These are phyloP conservation scores for Melolontha melolontha DNA, from an alignment of 2,888 invertebrate genomes.

Conservation along the genomic window DNA sequence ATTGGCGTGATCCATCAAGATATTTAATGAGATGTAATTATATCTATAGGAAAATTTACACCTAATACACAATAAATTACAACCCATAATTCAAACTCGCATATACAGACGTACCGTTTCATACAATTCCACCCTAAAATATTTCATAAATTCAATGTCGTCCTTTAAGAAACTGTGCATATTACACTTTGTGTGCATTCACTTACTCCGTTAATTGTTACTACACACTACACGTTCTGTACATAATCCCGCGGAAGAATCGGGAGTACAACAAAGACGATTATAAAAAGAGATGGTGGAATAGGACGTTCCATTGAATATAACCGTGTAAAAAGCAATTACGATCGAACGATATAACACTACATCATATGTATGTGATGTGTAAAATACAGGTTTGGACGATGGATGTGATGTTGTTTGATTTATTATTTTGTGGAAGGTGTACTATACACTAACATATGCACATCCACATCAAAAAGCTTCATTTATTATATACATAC, in stretches of 20 bases:
- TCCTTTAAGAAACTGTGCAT: background rate
- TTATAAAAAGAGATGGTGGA: conserved; percentile 42
- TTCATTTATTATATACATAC: conserved; percentile 20
- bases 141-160: conserved; percentile 37
- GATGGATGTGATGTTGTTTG: conserved; percentile 52
- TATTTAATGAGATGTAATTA: conserved; percentile 48
- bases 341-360: conserved; percentile 59
- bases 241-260: background rate
- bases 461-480: conserved; percentile 9
- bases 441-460: conserved; percentile 41
- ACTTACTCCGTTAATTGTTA: conserved; percentile 2
- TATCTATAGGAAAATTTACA: conserved; percentile 57
- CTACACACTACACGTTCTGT: conserved; percentile 16
- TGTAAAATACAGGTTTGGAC: conserved; percentile 60
- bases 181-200: background rate
- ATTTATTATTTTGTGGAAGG: conserved; percentile 57
- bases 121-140: conserved; percentile 40
- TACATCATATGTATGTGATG: conserved; percentile 63
- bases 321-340: conserved; percentile 54
- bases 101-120: conserved; percentile 29
- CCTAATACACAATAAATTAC: conserved; percentile 58
- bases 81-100: conserved; percentile 44
- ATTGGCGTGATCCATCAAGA: conserved; percentile 19
- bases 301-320: conserved; percentile 45
- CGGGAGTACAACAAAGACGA: background rate